These are phyloP conservation scores for Clarias gariepinus DNA, from an alignment of 2,113 vertebrate species.

Conservation along the genomic window DNA sequence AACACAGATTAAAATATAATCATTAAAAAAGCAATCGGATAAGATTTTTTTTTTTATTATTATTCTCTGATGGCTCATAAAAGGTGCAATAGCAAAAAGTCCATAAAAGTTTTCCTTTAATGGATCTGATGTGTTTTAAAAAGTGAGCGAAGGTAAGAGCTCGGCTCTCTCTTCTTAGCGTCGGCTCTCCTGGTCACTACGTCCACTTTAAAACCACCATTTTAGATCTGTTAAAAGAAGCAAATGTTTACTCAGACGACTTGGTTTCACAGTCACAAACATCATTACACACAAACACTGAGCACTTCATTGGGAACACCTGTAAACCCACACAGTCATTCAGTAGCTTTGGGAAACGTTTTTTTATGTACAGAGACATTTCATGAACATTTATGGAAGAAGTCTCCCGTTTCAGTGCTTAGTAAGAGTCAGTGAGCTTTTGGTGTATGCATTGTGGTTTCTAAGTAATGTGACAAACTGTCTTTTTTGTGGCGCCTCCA, in stretches of 20 bases:
- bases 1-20: neutral
- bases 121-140: neutral
- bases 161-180: neutral
- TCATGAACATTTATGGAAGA: neutral
- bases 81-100: conserved; percentile 61
- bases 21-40: neutral
- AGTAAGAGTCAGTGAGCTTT: too few species aligned
- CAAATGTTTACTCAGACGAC: neutral
- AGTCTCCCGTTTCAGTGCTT: neutral
- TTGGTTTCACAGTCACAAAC: neutral
- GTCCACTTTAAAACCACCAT: conserved; percentile 37
- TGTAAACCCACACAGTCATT: neutral
- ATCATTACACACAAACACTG: neutral
- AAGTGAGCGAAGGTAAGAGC: neutral
- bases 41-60: neutral
- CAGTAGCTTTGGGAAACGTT: neutral
- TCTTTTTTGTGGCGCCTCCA: too few species aligned
- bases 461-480: too few species aligned
- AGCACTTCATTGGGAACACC: neutral
- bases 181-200: conserved; percentile 61
- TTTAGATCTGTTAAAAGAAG: conserved; percentile 27
- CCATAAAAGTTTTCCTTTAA: conserved; percentile 39
- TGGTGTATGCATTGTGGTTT: too few species aligned
- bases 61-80: conserved; percentile 45
- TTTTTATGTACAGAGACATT: too few species aligned